Evolutionary conservation across 2,797 vertebrate genomes (phyloP).

Genomic region (Lacerta bilineata): DNA sequence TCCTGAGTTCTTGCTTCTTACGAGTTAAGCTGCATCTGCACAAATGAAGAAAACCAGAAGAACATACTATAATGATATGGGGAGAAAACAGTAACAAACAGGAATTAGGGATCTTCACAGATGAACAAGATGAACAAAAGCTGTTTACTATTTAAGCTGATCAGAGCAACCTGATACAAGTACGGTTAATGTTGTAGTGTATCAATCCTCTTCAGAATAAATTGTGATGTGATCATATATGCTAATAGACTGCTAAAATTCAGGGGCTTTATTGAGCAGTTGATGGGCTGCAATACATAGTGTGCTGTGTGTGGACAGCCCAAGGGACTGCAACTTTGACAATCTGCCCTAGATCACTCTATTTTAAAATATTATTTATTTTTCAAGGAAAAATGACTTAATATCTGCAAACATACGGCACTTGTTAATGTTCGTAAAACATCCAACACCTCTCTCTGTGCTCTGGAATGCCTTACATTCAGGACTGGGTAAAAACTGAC

Average conservation of each 20-base stretch:
- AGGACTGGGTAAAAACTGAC: constrained; percentile 40
- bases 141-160: not conserved
- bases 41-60: not conserved
- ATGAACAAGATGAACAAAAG: not conserved
- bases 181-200: not conserved
- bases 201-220: not conserved
- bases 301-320: not conserved
- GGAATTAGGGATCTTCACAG: not conserved
- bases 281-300: not conserved
- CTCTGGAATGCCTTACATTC: constrained; percentile 68
- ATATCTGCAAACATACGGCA: constrained; percentile 20
- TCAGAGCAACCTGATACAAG: not conserved
- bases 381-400: not conserved
- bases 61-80: not conserved
- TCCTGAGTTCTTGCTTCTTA: not conserved
- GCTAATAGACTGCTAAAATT: not conserved
- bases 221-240: not conserved
- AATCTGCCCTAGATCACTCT: not conserved
- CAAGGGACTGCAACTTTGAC: not conserved
- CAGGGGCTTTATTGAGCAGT: not conserved
- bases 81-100: not conserved
- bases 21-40: not conserved
- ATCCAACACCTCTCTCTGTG: constrained; percentile 68
- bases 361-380: not conserved
- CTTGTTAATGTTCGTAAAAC: constrained; percentile 52